Evolutionary conservation across 2,888 invertebrate genomes (phyloP).

Genomic region (Cistogaster globosa): DNA sequence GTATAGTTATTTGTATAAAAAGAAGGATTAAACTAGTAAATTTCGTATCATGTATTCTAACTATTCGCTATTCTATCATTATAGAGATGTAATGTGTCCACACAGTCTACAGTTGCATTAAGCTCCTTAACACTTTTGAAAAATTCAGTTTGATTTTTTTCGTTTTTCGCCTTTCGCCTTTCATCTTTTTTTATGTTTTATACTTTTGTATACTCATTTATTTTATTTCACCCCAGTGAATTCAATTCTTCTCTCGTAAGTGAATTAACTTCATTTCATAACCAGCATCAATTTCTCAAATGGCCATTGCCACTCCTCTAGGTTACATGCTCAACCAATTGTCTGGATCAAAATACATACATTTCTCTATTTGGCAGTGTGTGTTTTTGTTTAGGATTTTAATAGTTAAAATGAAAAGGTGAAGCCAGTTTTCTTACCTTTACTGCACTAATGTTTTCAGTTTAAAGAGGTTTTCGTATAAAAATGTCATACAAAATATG

Average conservation of each 20-base stretch:
- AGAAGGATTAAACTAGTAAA: too few species aligned
- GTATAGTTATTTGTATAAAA: too few species aligned
- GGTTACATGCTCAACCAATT: slow-evolving; percentile 12
- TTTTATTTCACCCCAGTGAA: slow-evolving; percentile 24
- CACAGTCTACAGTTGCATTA: too few species aligned
- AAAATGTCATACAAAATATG: slow-evolving; percentile 24
- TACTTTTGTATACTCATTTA: background rate
- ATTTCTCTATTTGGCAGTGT: background rate
- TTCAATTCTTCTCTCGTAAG: slow-evolving; percentile 52
- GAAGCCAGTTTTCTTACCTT: background rate
- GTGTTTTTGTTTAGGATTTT: background rate
- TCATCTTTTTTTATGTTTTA: background rate
- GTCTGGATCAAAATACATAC: background rate
- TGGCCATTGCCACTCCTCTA: slow-evolving; percentile 7
- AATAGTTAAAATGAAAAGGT: background rate
- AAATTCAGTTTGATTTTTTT: background rate
- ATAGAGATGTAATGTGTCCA: too few species aligned
- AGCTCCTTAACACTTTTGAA: too few species aligned
- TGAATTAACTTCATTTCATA: slow-evolving; percentile 58
- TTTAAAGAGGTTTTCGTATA: slow-evolving; percentile 40
- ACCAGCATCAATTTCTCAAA: slow-evolving; percentile 37
- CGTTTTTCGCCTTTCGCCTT: background rate
- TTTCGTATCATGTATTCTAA: too few species aligned
- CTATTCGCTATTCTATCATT: too few species aligned
- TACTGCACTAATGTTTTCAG: slow-evolving; percentile 43